phyloP scores from a whole-genome alignment of 2,113 vertebrate species.

The Oxygymnocypris stewartii region DNA sequence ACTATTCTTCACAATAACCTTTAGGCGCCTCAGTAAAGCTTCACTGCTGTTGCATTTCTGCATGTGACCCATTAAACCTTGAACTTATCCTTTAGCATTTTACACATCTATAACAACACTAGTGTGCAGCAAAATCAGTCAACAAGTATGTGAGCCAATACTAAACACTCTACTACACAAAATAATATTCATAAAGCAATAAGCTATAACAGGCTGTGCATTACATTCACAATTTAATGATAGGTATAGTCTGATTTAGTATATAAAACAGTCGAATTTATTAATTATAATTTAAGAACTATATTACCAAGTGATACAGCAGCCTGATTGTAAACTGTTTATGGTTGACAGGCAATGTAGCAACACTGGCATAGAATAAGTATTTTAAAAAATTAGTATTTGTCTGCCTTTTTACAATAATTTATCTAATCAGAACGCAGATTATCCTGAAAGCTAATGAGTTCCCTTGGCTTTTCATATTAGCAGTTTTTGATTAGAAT shows the following conservation, averaged over 20 bases:
- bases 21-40: neutral
- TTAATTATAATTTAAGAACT: neutral
- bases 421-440: neutral
- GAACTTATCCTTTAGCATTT: conserved; percentile 17
- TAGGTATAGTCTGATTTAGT: neutral
- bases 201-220: neutral
- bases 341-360: neutral
- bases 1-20: conserved; percentile 2
- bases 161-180: neutral
- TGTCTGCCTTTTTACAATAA: neutral
- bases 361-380: neutral
- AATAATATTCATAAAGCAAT: neutral
- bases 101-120: neutral
- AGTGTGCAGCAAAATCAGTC: neutral
- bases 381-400: neutral
- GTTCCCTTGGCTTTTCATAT: neutral
- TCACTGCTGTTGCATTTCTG: neutral
- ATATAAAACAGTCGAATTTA: neutral
- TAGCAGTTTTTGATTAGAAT: neutral
- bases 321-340: neutral
- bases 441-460: neutral
- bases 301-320: neutral
- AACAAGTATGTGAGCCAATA: neutral
- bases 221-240: neutral
- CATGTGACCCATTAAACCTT: neutral